Base-by-base conservation (phyloP, 2,113 vertebrate species). In the Damaliscus lunatus region DNA sequence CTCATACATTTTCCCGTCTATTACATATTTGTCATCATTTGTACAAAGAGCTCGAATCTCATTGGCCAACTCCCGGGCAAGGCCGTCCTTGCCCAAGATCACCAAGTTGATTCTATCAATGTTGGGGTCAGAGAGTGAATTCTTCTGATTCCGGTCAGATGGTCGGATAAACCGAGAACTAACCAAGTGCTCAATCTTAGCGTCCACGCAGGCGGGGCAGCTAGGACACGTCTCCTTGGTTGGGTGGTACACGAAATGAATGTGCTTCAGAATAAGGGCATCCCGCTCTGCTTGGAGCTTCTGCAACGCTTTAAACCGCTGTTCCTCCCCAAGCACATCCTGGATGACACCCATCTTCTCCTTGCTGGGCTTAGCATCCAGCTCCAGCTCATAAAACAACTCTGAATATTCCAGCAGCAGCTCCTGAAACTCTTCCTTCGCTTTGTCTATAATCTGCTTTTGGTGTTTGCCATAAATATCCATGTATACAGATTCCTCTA, bases 261-360 rank as follows among this genome's bases (percentile, higher is more conserved):
- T 99, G 98, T 99, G 99, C 98, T 99, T 99, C n/a, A 99, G 98
- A 46, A 99, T 99, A 0, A 99, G 99, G 31, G 99, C 99, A 59
- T 99, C 99, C 9, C 99, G 99, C 97, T 99, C 99, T 0, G 99
- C 99, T 77, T 99, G 99, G 15, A 99, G 99, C 98, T 99, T 99
- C 91, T 99, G 99, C 23, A 99, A 97, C 0, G 99, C 99, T 97
- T 99, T 99, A 98, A 99, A 99, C 8, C 99, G 91, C 82, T 99
- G 99, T 81, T 99, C 99, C 48, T 99, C 99, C 0, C 99, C 99
- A 96, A 99, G 81, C 7, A 99, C 99, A 2, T 99, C 99, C 98
- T 99, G 99, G 86, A 99, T 99, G 50, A 99, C 99, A 1, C 99
- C 99, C 99, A 99, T 99, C 98, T 99, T 99, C 98, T 99, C 99